Evolutionary conservation across 2,888 invertebrate genomes (phyloP).

Genomic region (Perdita meconis): DNA sequence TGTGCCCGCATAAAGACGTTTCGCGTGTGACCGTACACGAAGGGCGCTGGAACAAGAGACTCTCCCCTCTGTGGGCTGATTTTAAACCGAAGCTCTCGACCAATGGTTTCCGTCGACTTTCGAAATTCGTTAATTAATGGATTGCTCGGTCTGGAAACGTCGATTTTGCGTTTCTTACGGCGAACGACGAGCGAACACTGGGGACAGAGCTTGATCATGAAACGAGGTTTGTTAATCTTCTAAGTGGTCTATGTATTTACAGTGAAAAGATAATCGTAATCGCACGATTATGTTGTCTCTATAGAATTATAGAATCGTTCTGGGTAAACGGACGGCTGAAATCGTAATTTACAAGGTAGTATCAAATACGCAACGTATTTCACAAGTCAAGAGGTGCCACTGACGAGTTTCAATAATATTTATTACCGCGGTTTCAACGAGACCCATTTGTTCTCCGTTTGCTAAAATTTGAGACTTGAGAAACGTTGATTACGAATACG

Average conservation of each 20-base stretch:
- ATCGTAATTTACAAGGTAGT: too few species aligned
- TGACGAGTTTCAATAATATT: too few species aligned
- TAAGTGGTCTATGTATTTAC: background rate
- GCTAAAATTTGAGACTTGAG: background rate
- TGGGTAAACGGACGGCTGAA: too few species aligned
- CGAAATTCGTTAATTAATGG: constrained; percentile 51
- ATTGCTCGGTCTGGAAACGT: background rate
- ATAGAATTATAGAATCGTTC: too few species aligned
- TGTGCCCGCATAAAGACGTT: constrained; percentile 62
- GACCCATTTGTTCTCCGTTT: too few species aligned
- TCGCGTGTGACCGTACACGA: constrained; percentile 43
- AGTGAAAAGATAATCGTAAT: too few species aligned
- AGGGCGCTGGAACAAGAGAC: constrained; percentile 24
- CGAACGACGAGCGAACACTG: too few species aligned
- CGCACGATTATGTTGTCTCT: too few species aligned
- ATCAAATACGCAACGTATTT: too few species aligned
- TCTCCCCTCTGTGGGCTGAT: constrained; percentile 17
- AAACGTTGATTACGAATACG: constrained; percentile 10
- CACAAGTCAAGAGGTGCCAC: too few species aligned
- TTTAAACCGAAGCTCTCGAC: constrained; percentile 48
- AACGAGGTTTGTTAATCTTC: background rate
- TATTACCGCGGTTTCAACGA: too few species aligned
- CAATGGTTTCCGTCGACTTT: constrained; percentile 26
- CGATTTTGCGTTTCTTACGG: background rate
- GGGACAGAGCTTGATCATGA: too few species aligned